phyloP scores from a whole-genome alignment of 2,888 invertebrate genomes.

The Drosophila monieri region DNA sequence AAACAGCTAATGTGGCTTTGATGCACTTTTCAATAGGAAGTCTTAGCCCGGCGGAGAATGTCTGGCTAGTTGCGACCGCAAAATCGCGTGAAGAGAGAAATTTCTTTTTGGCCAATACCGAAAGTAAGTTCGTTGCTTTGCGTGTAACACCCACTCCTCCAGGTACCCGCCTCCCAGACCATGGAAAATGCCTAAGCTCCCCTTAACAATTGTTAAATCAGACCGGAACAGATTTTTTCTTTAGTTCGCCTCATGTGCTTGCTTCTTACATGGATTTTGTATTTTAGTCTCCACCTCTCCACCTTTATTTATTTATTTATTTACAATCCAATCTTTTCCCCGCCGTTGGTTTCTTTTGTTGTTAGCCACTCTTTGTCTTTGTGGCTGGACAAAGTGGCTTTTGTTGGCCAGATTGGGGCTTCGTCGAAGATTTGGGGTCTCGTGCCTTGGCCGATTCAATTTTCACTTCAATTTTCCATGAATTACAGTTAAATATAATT shows the following conservation, averaged over 20 bases:
- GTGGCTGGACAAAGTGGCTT: conserved; percentile 69
- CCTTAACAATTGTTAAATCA: conserved; percentile 82
- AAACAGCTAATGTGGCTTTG: conserved; percentile 31
- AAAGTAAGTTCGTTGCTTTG: conserved; percentile 37
- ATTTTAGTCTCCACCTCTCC: conserved; percentile 6
- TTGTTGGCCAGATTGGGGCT: conserved; percentile 60
- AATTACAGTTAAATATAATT: conserved; percentile 71
- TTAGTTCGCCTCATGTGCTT: conserved; percentile 22
- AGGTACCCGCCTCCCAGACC: conserved; percentile 34
- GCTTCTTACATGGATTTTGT: conserved; percentile 11
- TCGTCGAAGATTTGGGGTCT: conserved; percentile 46
- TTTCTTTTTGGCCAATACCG: conserved; percentile 37
- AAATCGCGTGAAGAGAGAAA: conserved; percentile 48
- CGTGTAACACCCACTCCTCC: conserved; percentile 27
- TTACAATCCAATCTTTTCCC: conserved; percentile 18
- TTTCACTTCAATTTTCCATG: conserved; percentile 65
- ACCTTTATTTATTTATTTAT: conserved; percentile 25
- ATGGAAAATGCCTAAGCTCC: conserved; percentile 75
- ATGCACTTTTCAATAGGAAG: conserved; percentile 10
- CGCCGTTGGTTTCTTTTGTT: conserved; percentile 18
- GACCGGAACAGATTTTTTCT: conserved; percentile 78
- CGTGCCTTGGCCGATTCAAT: conserved; percentile 77
- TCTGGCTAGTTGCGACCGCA: conserved; percentile 19
- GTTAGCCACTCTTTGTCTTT: conserved; percentile 22
- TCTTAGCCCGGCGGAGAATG: conserved; percentile 19